Evolutionary conservation across 2,888 invertebrate genomes (phyloP), one percentile per base, ranked within the genome.

Genomic region (Isotomurus palustris): DNA sequence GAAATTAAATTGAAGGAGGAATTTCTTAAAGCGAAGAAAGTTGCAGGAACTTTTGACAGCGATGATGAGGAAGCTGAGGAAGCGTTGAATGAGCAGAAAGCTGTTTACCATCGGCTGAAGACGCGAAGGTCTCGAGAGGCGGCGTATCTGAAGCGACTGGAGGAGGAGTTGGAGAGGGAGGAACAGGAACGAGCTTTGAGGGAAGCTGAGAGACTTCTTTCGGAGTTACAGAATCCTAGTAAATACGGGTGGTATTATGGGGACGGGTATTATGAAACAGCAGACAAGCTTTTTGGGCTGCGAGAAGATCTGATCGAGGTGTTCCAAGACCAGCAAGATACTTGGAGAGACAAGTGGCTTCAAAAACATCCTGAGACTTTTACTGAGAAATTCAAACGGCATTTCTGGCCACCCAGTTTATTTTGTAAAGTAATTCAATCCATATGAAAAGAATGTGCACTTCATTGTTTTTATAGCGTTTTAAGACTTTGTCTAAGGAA

Each of bases 381-480:
- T 22, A 58, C 60, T 1, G 35, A 50, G 3, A 60, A 60, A 28
- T 64, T 64, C 28, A 52, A 47, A 25, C 54, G 58, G 1, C 47
- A 52, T 47, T 64, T 64, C 32, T 64, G 63, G 63, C 58, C 63
- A 10, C 63, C 63, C 1, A 57, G 60, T 21, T 22, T 52, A 4
- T 10, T 50, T 2, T 49, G 47, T 21, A 59, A 48, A 24, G 62
- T 56, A 32, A 48, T 25, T 8, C n/a, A 10, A 32, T 36, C 35
- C 25, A 4, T 40, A 24, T 25, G 3, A 12, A 12, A 48, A 29
- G 19, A 14, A 4, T 27, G n/a, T n/a, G n/a, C n/a, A n/a, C n/a
- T n/a, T 8, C 12, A 28, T 2, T 29, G 17, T 48, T 3, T 48
- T 29, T 40, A 25, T 8, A 41, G 10, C 1, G 29, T 27, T 14